These are phyloP conservation scores for Malacoctenus gilli DNA, from an alignment of 2,797 vertebrate genomes.

Conservation along the genomic window DNA sequence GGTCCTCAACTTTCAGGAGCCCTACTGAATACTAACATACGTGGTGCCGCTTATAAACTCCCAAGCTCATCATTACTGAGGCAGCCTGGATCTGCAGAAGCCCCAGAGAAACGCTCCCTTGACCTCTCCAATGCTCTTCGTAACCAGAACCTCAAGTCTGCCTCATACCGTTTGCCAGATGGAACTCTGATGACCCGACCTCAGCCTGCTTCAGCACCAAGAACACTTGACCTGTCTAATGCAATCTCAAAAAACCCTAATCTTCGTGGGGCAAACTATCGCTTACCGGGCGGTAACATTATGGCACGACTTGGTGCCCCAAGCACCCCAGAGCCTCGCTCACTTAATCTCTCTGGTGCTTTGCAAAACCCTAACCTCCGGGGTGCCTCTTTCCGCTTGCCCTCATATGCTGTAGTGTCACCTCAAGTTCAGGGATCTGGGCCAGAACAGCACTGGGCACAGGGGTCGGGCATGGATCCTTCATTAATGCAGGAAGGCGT, in stretches of 20 bases:
- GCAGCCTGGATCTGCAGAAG: constrained; percentile 47
- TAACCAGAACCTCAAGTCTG: constrained; percentile 67
- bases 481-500: constrained; percentile 69
- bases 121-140: constrained; percentile 71
- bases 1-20: constrained; percentile 76
- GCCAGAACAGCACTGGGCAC: constrained; percentile 83
- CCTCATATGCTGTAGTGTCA: constrained; percentile 88
- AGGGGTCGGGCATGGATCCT: constrained; percentile 69
- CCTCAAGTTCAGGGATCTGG: constrained; percentile 86
- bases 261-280: constrained; percentile 69
- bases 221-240: constrained; percentile 66
- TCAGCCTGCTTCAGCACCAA: constrained; percentile 38
- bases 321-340: constrained; percentile 54
- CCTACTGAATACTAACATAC: constrained; percentile 72
- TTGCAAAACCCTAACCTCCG: constrained; percentile 73
- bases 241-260: constrained; percentile 73
- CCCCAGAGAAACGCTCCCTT: constrained; percentile 44
- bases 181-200: constrained; percentile 61
- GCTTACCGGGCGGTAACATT: constrained; percentile 66
- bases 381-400: constrained; percentile 76
- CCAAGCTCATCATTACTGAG: constrained; percentile 59
- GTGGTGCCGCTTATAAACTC: constrained; percentile 74
- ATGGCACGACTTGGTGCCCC: constrained; percentile 67
- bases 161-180: constrained; percentile 69
- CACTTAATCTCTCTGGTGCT: constrained; percentile 69